Conservation (phyloP, 2,113 vertebrate species). For the Reinhardtius hippoglossoides region DNA sequence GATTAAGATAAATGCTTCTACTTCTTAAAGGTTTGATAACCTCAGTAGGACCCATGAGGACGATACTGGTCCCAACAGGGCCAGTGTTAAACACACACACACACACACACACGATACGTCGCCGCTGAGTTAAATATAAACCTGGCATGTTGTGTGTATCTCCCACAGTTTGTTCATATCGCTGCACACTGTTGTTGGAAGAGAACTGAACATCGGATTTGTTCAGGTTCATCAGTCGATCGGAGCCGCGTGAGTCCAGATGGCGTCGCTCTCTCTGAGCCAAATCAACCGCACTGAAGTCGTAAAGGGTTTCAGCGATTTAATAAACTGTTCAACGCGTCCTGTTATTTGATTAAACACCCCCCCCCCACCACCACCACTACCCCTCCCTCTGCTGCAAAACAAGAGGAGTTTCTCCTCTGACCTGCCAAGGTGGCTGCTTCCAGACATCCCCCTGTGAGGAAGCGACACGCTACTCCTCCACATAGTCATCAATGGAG, state of each 20-base stretch:
- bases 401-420: constrained; percentile 10
- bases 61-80: too few relatives aligned
- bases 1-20: too few relatives aligned
- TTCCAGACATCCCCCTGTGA: neutral
- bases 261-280: constrained; percentile 14
- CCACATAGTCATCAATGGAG: constrained; percentile 1
- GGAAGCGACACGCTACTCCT: constrained; percentile 15
- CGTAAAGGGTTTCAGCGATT: neutral
- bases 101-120: too few relatives aligned
- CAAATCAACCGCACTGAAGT: neutral
- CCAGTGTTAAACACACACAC: too few relatives aligned
- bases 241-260: neutral
- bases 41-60: too few relatives aligned
- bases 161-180: neutral
- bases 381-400: neutral
- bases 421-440: constrained; percentile 9
- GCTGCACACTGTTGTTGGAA: neutral
- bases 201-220: neutral
- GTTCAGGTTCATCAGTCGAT: neutral
- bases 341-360: constrained; percentile 16
- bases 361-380: constrained; percentile 13
- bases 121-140: too few relatives aligned
- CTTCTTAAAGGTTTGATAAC: too few relatives aligned
- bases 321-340: constrained; percentile 3
- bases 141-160: neutral